Base-by-base conservation (phyloP, 1,140 invertebrate genomes). In the Lysiphlebus fabarum region DNA sequence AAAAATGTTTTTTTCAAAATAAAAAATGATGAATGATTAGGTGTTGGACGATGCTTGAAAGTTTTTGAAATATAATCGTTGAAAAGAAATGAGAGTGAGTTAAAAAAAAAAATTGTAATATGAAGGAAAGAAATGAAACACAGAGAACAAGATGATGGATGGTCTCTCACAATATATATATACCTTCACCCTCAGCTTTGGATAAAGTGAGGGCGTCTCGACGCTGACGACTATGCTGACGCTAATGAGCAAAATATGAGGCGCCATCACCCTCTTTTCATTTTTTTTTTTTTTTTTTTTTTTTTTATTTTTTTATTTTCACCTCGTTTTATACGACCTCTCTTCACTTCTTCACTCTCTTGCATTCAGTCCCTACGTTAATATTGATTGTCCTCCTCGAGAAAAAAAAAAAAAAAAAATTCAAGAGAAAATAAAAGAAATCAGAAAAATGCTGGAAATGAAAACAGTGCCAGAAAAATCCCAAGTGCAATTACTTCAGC, bases 191-290 rank as follows among this genome's bases (percentile, higher is more conserved):
- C 66, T 72, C 67, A 66, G 64, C 57, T 49, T 49, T 14, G 65
- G 62, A 69, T 65, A 62, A 73, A 68, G 65, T 66, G 70, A 76
- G 72, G 70, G 69, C 70, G 70, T 71, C 74, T 65, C 69, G 72
- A 68, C 70, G 70, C 70, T 73, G 67, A 71, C 74, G 73, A 75
- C 73, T 72, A 70, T 70, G 72, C 73, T 75, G 72, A 77, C 76
- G 74, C 77, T 79, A 78, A 78, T 77, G 75, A 78, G 76, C 75
- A 77, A 79, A 79, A 77, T 76, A 76, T 77, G 74, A 78, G 76
- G 69, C 73, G 70, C 72, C 73, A 71, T 73, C 69, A 54, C 49
- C 58, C 47, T 26, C 48, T 38, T 40, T 40, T 34, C 62, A 38
- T 58, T 51, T 43, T 54, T 38, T 40, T 42, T 43, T 50, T 59